These are phyloP conservation scores for Hyppa rectilinea DNA, from an alignment of 2,888 invertebrate genomes.

Conservation along the genomic window DNA sequence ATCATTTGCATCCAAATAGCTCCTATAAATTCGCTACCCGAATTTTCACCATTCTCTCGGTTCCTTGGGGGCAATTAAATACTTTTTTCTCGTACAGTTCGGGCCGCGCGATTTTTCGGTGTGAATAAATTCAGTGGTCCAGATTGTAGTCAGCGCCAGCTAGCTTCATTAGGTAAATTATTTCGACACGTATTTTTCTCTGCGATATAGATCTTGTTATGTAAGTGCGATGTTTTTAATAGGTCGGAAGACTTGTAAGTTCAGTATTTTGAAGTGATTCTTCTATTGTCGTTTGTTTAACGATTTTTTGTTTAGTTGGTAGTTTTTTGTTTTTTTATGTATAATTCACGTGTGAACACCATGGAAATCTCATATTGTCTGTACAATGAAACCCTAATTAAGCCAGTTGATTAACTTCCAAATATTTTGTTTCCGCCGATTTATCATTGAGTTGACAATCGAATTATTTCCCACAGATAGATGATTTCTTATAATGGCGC, in stretches of 20 bases:
- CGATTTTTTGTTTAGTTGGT: too few relatives aligned
- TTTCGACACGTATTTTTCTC: slow-evolving; percentile 73
- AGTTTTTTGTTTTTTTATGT: too few relatives aligned
- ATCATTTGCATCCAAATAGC: slow-evolving; percentile 91
- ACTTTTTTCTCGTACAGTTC: slow-evolving; percentile 84
- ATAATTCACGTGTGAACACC: too few relatives aligned
- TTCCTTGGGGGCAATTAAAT: slow-evolving; percentile 90
- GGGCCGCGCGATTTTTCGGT: slow-evolving; percentile 81
- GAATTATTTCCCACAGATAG: slow-evolving; percentile 75
- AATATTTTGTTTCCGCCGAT: slow-evolving; percentile 64
- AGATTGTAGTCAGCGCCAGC: slow-evolving; percentile 83
- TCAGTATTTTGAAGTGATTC: background rate
- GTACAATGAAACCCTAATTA: slow-evolving; percentile 25
- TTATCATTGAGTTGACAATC: slow-evolving; percentile 73
- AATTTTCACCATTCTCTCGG: slow-evolving; percentile 88
- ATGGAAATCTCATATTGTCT: background rate
- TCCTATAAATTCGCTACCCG: slow-evolving; percentile 90
- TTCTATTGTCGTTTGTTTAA: background rate
- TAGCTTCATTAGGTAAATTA: slow-evolving; percentile 84
- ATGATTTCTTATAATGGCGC: slow-evolving; percentile 79
- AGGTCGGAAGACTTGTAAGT: slow-evolving; percentile 10
- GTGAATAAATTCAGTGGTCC: slow-evolving; percentile 84
- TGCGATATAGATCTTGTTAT: slow-evolving; percentile 52
- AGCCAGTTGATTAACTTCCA: slow-evolving; percentile 43
- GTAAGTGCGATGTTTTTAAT: slow-evolving; percentile 39